Evolutionary conservation across 2,888 invertebrate genomes (phyloP).

Genomic region (Teleogryllus oceanicus): DNA sequence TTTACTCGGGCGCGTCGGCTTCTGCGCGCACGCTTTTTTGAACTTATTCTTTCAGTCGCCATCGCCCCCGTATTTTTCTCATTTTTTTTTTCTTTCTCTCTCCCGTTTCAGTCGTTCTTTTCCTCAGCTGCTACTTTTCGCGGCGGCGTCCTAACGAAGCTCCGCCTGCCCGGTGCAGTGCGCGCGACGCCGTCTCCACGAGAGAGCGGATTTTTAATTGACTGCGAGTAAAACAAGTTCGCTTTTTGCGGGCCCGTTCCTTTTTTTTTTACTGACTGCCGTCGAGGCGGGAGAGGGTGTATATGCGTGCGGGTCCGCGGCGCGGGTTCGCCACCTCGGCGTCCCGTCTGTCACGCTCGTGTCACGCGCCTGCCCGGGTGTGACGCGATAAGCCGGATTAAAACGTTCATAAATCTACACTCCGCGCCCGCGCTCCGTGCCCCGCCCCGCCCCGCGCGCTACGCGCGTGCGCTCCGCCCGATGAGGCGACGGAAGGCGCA

Average conservation of each 20-base stretch:
- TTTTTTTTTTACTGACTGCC: background rate
- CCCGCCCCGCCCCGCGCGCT: too few relatives aligned
- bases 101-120: background rate
- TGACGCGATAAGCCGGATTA: conserved; percentile 18
- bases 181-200: background rate
- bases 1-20: background rate
- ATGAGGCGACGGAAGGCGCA: too few relatives aligned
- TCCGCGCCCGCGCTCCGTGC: background rate
- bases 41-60: background rate
- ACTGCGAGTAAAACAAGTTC: conserved; percentile 3
- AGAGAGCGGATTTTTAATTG: background rate
- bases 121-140: background rate
- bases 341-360: background rate
- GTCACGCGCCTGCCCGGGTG: background rate
- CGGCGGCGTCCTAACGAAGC: background rate
- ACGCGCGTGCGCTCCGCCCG: too few relatives aligned
- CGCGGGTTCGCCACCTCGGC: background rate
- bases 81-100: background rate
- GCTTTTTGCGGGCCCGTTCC: background rate
- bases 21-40: background rate
- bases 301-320: too few relatives aligned
- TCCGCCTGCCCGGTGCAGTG: background rate
- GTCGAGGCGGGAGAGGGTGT: too few relatives aligned
- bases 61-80: background rate
- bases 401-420: background rate